A percentile compares a stretch with the other conserved stretches of the same genome.
Evolutionary conservation across 30 jellyfish, hydroid and myxozoan species (phyloP).

Genomic region (Cassiopea andromeda): DNA sequence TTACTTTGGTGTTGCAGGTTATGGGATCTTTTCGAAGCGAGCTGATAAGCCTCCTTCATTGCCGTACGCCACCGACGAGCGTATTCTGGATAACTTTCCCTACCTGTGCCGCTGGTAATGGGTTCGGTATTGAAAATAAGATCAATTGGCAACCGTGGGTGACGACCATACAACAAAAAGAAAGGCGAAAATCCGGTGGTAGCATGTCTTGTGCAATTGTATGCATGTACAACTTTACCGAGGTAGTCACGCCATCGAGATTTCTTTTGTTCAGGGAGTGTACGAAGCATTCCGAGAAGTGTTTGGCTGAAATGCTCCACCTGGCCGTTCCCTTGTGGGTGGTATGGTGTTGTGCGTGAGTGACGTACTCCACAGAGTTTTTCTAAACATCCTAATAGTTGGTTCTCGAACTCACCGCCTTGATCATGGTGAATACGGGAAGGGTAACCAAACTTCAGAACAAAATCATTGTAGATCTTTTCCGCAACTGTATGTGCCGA

Average conservation of each 20-base stretch:
- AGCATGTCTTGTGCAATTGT: constrained; percentile 4
- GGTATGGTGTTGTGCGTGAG: constrained; percentile 48
- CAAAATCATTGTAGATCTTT: not conserved
- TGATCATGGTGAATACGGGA: constrained; percentile 35
- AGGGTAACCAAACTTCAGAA: constrained; percentile 41
- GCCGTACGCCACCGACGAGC: constrained; percentile 34
- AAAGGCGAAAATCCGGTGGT: constrained; percentile 31
- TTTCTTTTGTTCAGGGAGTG: constrained; percentile 27
- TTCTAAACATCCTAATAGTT: constrained; percentile 2
- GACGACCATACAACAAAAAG: constrained; percentile 20
- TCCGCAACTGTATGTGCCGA: constrained; percentile 42
- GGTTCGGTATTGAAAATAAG: constrained; percentile 22
- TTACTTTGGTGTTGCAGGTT: not conserved
- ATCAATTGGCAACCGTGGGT: constrained; percentile 52
- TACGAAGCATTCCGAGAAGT: constrained; percentile 7
- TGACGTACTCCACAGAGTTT: not conserved
- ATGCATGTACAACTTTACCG: constrained; percentile 11
- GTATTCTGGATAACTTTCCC: constrained; percentile 9
- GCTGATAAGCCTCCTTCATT: constrained; percentile 48
- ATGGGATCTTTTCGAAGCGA: constrained; percentile 19
- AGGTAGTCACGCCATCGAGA: constrained; percentile 24
- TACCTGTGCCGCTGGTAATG: not conserved
- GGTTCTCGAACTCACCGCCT: constrained; percentile 42
- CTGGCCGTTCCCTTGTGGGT: constrained; percentile 36
- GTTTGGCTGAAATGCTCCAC: constrained; percentile 27